Evolutionary conservation across 2,888 invertebrate species (phyloP).

Genomic region (Parnassius mnemosyne): DNA sequence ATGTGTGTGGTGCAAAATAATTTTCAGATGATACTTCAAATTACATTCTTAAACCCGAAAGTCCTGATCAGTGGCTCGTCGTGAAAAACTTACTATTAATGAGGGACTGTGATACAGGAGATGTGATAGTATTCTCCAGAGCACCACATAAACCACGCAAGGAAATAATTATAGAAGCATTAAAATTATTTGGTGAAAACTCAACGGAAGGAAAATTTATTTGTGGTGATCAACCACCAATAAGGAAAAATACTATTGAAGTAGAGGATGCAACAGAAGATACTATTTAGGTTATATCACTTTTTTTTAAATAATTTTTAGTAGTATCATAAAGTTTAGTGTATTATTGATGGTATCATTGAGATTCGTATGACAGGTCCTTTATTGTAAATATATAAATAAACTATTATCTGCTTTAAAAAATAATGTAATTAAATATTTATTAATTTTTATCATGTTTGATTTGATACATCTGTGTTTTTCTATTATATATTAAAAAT

Average conservation of each 20-base stretch:
- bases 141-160: conserved; percentile 25
- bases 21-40: conserved; percentile 12
- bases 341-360: too few relatives aligned
- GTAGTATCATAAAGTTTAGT: too few relatives aligned
- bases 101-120: conserved; percentile 27
- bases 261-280: conserved; percentile 15
- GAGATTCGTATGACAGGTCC: too few relatives aligned
- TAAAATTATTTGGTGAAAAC: conserved; percentile 13
- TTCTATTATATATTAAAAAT: too few relatives aligned
- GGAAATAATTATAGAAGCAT: conserved; percentile 18
- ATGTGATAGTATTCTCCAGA: conserved; percentile 26
- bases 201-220: conserved; percentile 17
- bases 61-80: conserved; percentile 28
- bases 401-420: too few relatives aligned
- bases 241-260: conserved; percentile 18
- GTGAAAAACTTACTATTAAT: conserved; percentile 27
- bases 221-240: conserved; percentile 23
- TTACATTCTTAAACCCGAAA: conserved; percentile 17
- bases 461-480: too few relatives aligned
- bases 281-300: neutral
- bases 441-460: too few relatives aligned
- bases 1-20: neutral
- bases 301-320: too few relatives aligned
- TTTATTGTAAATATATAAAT: too few relatives aligned
- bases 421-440: too few relatives aligned